Evolutionary conservation across 2,888 invertebrate species (phyloP), one percentile per base, ranked within the genome.

Genomic region (Leptopilina syphax): DNA sequence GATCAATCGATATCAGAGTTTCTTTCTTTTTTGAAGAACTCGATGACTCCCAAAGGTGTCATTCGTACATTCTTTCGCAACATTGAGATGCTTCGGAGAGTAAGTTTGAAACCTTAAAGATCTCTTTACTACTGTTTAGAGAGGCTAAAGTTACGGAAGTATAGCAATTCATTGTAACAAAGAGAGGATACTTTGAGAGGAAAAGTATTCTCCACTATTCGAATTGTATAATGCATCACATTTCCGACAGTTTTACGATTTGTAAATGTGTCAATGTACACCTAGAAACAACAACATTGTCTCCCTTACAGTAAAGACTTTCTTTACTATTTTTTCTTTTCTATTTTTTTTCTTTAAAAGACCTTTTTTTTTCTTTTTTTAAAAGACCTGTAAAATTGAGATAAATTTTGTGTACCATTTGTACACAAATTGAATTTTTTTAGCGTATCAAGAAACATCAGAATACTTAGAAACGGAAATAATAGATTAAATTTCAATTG

Each of bases 11-110:
- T 24, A 63, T 63, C 24, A 24, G 63, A 63, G 63, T 63, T 63
- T 63, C 63, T 63, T 63, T 63, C 63, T 50, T 34, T 50, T 50
- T 50, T 50, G 50, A 63, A 24, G 24, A 63, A 63, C 63, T 63
- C 24, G 24, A 63, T 24, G 63, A 63, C 63, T 63, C 63, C 63
- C 63, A 24, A 63, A 63, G 63, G 63, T 63, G 63, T 63, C 63
- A 18, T 63, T 63, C 63, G 63, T 63, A 63, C 63, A 63, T 63
- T 63, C 63, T 63, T 63, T 63, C 18, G 9, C 24, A 63, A 24
- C 8, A 63, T 50, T 50, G 63, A 63, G 24, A 50, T 63, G 18
- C 1, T 18, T 63, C 24, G 24, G 63, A 63, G 24, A 63, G 63
- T 24, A 24, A 24, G 9, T 63, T 63, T 63, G 24, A 24, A 63